Base-by-base conservation (phyloP, 2,888 invertebrate genomes). In the Eupeodes luniger region DNA sequence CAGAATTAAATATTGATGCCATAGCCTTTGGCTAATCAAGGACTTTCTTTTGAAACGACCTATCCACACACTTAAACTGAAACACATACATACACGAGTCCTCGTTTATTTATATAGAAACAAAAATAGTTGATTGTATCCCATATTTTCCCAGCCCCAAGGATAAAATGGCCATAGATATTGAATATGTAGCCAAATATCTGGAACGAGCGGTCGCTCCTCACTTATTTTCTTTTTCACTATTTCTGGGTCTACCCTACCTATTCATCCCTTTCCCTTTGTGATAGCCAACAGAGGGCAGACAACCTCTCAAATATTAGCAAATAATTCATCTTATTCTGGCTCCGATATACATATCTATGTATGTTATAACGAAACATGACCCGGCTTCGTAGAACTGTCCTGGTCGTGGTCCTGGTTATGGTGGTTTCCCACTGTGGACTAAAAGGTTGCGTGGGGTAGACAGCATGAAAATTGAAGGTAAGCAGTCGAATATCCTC, bases 1-100 rank as follows among this genome's bases (percentile, higher is more conserved):
- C 88, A 75, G 85, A 81, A 84, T 88, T 85, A 88, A 85, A 85
- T 88, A 88, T 88, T 88, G 85, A 88, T 88, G 81, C 75, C 77
- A 88, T 85, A 85, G 88, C 88, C 85, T 74, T 47, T 78, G 85
- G 88, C 88, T 85, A 85, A 85, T 88, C 84, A 85, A 77, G 69
- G 88, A 78, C 77, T 81, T 88, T 78, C 81, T 81, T 27, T 78
- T 83, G 27, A 66, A 84, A 40, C 67, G 64, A 81, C 72, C 80
- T 62, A 78, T 75, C 62, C 34, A 19, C 53, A 61, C 53, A 49
- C 5, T 27, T 4, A 40, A 5, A 40, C 55, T 49, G 40, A 55
- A 27, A 66, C 72, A 77, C 55, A 76, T 44, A 59, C 55, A 62
- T 34, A 16, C 11, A 72, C 4, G 66, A 72, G 44, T 53, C n/a